Percentiles rank a stretch among this genome's conserved stretches.
These are phyloP conservation scores for Ethmia dodecea DNA, from an alignment of 2,888 invertebrate genomes.

Conservation along the genomic window DNA sequence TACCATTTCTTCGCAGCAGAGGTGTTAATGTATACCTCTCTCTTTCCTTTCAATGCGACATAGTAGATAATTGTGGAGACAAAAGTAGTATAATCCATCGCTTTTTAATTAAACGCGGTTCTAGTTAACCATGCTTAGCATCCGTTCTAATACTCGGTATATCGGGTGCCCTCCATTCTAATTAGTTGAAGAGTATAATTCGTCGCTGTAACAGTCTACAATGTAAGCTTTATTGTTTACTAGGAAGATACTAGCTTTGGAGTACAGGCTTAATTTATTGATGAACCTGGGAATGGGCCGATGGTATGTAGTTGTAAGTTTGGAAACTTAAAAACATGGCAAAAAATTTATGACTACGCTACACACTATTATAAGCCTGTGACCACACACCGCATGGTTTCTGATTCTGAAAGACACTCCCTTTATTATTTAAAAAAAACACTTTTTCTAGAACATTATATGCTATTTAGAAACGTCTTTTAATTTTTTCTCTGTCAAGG, in stretches of 20 bases:
- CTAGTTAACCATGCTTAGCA: constrained; percentile 63
- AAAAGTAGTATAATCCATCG: constrained; percentile 35
- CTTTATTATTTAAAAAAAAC: too few relatives aligned
- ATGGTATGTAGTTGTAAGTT: too few relatives aligned
- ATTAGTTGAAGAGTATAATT: constrained; percentile 46
- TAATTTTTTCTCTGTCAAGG: too few relatives aligned
- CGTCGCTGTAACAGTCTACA: constrained; percentile 26
- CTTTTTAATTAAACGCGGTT: constrained; percentile 55
- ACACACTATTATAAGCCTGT: too few relatives aligned
- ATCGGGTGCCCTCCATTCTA: constrained; percentile 44
- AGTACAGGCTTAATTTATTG: not conserved
- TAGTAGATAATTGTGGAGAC: constrained; percentile 33
- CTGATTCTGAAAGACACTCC: too few relatives aligned
- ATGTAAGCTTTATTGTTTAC: constrained; percentile 34
- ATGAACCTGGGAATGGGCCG: not conserved
- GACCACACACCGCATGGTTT: too few relatives aligned
- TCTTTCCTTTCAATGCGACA: constrained; percentile 39
- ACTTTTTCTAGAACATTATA: too few relatives aligned
- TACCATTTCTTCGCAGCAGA: constrained; percentile 57
- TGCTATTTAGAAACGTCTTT: too few relatives aligned
- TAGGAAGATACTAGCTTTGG: constrained; percentile 15
- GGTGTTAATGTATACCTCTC: constrained; percentile 62
- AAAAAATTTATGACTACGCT: too few relatives aligned
- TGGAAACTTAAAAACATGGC: too few relatives aligned
- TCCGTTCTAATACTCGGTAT: constrained; percentile 54